phyloP scores from a whole-genome alignment of 2,888 invertebrate genomes.

The Antheraea assamensis region DNA sequence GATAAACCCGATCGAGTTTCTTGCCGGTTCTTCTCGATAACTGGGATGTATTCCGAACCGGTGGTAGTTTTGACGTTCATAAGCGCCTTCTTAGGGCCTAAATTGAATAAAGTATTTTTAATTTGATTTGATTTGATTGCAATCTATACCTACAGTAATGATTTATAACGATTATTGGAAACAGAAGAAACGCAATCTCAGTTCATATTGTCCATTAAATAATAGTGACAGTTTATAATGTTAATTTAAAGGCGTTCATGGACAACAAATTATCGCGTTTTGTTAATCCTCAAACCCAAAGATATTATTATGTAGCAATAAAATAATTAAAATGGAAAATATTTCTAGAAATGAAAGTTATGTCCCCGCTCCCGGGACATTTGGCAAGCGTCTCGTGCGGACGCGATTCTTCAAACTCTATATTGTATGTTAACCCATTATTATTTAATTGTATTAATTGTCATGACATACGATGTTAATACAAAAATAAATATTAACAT shows the following conservation, averaged over 20 bases:
- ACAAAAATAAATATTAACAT: not conserved
- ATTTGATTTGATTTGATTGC: too few species aligned
- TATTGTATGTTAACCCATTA: not conserved
- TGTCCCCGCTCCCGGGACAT: constrained; percentile 38
- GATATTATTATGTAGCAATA: constrained; percentile 30
- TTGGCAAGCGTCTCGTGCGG: constrained; percentile 47
- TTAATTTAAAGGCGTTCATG: not conserved
- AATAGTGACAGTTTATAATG: not conserved
- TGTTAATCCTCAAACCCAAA: not conserved
- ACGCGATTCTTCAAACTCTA: constrained; percentile 35
- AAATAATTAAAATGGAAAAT: constrained; percentile 47
- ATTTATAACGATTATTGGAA: too few species aligned
- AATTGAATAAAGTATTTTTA: too few species aligned
- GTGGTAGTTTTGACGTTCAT: too few species aligned
- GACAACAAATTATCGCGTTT: not conserved
- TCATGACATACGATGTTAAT: not conserved
- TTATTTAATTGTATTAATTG: not conserved
- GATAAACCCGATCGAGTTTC: too few species aligned
- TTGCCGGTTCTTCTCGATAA: too few species aligned
- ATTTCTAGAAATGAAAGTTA: constrained; percentile 34
- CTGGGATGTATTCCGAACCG: too few species aligned
- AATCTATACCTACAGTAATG: too few species aligned
- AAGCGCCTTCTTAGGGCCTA: too few species aligned
- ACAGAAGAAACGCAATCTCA: too few species aligned
- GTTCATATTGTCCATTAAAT: too few species aligned